Conservation (phyloP, 2,888 invertebrate genomes). For the Lucinisca nassula region DNA sequence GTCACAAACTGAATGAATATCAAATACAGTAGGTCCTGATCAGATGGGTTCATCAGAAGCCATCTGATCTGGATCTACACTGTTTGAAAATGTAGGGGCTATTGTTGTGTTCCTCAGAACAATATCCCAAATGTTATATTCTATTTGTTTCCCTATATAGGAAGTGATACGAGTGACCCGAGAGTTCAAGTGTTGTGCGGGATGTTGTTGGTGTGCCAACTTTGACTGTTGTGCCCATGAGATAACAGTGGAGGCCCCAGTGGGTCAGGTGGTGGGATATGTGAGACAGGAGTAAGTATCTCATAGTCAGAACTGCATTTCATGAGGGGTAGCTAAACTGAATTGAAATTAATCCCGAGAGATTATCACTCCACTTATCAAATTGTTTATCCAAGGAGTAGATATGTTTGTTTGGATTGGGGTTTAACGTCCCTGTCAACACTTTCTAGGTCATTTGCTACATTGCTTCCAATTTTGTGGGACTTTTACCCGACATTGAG, state of each 20-base stretch:
- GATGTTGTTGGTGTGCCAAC: constrained; percentile 84
- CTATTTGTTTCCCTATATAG: constrained; percentile 66
- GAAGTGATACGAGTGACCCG: constrained; percentile 85
- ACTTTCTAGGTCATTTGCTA: neutral
- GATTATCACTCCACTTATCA: neutral
- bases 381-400: neutral
- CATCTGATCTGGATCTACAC: too few species aligned
- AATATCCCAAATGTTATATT: too few species aligned
- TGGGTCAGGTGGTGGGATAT: constrained; percentile 84
- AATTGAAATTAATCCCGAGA: neutral
- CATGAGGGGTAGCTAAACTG: neutral
- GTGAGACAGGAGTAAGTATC: constrained; percentile 84
- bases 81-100: too few species aligned
- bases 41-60: too few species aligned
- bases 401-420: too few species aligned
- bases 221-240: constrained; percentile 80
- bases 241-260: constrained; percentile 84
- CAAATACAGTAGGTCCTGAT: too few species aligned
- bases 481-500: neutral
- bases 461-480: neutral
- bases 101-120: neutral
- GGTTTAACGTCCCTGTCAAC: neutral
- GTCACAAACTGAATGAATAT: too few species aligned
- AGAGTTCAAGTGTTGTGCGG: constrained; percentile 86
- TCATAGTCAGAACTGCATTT: neutral